Evolutionary conservation across 2,797 vertebrate species (phyloP).

Genomic region (Cossypha caffra): DNA sequence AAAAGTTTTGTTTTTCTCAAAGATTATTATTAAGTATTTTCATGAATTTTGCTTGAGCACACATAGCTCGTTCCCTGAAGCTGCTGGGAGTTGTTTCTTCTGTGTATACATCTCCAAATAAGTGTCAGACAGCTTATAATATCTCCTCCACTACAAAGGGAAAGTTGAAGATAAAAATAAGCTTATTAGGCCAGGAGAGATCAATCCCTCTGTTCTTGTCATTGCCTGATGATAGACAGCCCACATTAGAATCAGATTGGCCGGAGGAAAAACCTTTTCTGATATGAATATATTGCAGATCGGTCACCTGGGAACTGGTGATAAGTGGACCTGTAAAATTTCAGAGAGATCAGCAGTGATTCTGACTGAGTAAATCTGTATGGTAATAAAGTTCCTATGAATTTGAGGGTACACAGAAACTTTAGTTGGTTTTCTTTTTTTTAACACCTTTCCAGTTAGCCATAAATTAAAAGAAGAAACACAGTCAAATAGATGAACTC

Average conservation of each 20-base stretch:
- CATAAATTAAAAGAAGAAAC: neutral
- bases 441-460: neutral
- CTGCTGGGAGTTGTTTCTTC: neutral
- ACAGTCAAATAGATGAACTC: neutral
- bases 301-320: neutral
- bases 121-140: slow-evolving; percentile 15
- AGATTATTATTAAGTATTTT: neutral
- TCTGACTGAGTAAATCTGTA: neutral
- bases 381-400: neutral
- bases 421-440: neutral
- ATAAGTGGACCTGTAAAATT: neutral
- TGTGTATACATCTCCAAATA: neutral
- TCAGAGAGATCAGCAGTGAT: neutral
- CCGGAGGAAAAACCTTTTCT: neutral
- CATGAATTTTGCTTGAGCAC: neutral
- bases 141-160: neutral
- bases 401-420: neutral
- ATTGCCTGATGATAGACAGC: neutral
- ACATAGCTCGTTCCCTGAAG: neutral
- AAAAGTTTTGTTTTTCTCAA: slow-evolving; percentile 6
- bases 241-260: neutral
- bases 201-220: slow-evolving; percentile 24
- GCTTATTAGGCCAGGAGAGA: neutral
- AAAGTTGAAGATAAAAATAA: slow-evolving; percentile 34
- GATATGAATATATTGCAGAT: neutral